Evolutionary conservation across 2,797 vertebrate species (phyloP).

Genomic region (Acropternis orthonyx): DNA sequence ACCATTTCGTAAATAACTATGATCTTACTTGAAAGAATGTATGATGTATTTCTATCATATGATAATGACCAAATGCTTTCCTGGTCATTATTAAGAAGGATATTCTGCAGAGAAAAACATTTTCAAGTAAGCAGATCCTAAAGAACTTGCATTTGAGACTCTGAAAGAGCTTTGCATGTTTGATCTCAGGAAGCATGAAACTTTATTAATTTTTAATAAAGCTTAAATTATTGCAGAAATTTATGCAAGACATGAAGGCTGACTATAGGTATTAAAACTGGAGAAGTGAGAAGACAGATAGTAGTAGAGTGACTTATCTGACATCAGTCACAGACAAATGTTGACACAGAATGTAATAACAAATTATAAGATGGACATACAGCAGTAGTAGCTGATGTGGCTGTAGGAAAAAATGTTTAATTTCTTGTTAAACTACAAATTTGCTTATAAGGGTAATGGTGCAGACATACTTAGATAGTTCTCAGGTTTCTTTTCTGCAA

Average conservation of each 20-base stretch:
- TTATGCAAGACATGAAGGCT: neutral
- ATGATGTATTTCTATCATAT: neutral
- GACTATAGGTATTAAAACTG: neutral
- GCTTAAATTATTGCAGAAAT: neutral
- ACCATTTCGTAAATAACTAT: neutral
- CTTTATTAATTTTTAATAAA: neutral
- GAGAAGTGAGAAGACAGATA: neutral
- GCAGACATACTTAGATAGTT: neutral
- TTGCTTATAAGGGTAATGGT: neutral
- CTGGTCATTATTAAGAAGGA: neutral
- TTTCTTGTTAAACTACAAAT: neutral
- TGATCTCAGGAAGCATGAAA: neutral
- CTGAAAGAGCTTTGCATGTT: neutral
- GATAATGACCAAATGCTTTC: neutral
- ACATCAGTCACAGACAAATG: neutral
- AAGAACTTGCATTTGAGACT: neutral
- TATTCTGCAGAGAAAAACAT: neutral
- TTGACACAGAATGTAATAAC: neutral
- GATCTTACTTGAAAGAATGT: neutral
- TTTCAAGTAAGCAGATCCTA: neutral
- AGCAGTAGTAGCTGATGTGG: neutral
- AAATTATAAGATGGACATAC: neutral
- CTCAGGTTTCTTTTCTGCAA: neutral
- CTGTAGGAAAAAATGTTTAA: neutral
- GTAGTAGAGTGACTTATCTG: neutral